Base-by-base conservation (phyloP, 1,140 invertebrate species). In the Coelopa frigida region DNA sequence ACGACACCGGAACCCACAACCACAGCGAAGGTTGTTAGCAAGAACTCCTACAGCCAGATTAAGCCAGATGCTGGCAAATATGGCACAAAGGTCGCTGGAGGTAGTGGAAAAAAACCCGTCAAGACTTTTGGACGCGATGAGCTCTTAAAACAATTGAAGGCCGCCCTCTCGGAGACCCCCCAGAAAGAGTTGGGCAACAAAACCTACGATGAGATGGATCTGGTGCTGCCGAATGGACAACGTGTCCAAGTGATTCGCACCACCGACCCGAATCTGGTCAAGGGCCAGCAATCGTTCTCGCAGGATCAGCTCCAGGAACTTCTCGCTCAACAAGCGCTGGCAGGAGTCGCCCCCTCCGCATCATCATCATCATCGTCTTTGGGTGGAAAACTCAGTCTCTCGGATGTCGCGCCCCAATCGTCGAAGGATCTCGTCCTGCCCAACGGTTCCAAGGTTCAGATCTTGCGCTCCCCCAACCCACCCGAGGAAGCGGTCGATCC, bases 371-470 rank as follows among this genome's bases (percentile, higher is more conserved):
- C n/a, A n/a, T n/a, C n/a, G n/a, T n/a, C 41, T 8, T 10, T 23
- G n/a, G n/a, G n/a, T n/a, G 36, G 36, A 12, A 65, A 65, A 33
- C 26, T 61, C 4, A 59, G 55, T 20, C 37, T 66, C 0, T 53
- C 51, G 10, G 60, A 67, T 52, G 55, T 66, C 14, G 54, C 71
- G 2, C 66, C 73, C 7, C 53, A 36, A 31, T 53, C 49, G 3
- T 83, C 82, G 2, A 74, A 83, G 18, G 83, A 85, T 59, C 78
- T 87, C 6, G 76, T 81, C 17, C 58, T 86, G 17, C 76, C 80
- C 0, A 83, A 83, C 48, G 84, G 84, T 5, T 81, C 85, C 54
- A 84, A 81, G 57, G 76, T 85, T 35, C 82, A 82, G 70, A 75
- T 86, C 0, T 78, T 85, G 35, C 72, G 75, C 55, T 78, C 79